Evolutionary conservation across 2,113 vertebrate species (phyloP), one percentile per base, ranked within the genome.

Genomic region (Pelusios castaneus): DNA sequence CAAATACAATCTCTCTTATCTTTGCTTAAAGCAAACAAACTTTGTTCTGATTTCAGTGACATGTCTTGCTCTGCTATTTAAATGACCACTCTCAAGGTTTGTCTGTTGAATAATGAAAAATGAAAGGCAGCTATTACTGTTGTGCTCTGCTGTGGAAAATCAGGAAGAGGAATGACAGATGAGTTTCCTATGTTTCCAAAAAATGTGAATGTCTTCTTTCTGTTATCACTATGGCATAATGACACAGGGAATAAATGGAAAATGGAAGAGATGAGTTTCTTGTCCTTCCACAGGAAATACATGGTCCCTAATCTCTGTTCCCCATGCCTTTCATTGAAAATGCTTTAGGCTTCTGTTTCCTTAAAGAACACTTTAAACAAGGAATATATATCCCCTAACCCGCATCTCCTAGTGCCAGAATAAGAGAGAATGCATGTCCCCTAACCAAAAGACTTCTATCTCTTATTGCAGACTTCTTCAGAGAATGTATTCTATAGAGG

Each of bases 361-460:
- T 67, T 49, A 67, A 80, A 89, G 17, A 4, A 14, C 10, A 1
- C 13, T 76, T 86, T 17, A 8, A 60, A 43, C 1, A 10, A 34
- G 45, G 9, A 47, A 6, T 14, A 43, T 14, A 2, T 0, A 38
- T 38, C 22, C 13, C 22, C 34, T 24, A 13, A 75, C 10, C 0
- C 0, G 0, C 0, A 25, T 43, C 13, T 22, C n/a, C 41, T 17
- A 0, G 79, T 93, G 13, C 7, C 29, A 43, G 54, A 8, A 41
- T 0, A 10, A 41, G n/a, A 70, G 19, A 11, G 3, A 21, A 43
- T 0, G 0, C 4, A 10, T 8, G 5, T 3, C 54, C 3, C 14
- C 14, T 4, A 45, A 22, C 3, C 5, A 10, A 24, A 63, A 52
- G 1, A 31, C 19, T 63, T n/a, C 21, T 55, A 1, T 17, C 38